phyloP scores from a whole-genome alignment of 2,797 vertebrate genomes.

The Myotis vivesi region DNA sequence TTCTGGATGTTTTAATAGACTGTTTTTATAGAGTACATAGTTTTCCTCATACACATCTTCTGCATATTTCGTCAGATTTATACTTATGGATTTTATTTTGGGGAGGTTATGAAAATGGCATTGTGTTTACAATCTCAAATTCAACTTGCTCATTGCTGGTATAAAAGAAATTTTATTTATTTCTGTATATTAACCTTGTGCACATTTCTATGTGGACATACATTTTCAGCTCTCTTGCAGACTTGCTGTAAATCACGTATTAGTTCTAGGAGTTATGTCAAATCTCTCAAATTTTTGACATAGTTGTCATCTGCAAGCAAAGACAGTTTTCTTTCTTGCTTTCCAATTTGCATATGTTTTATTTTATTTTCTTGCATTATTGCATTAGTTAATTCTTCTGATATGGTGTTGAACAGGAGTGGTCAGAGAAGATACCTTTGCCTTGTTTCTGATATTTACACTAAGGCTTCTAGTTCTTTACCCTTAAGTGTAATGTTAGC shows the following conservation, averaged over 20 bases:
- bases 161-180: neutral
- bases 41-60: neutral
- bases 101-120: neutral
- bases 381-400: neutral
- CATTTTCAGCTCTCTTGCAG: neutral
- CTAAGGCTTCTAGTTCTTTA: neutral
- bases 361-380: neutral
- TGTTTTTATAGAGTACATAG: neutral
- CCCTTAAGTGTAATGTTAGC: neutral
- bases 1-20: neutral
- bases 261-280: neutral
- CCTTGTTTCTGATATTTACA: neutral
- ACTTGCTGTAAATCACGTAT: neutral
- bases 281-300: neutral
- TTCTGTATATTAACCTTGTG: neutral
- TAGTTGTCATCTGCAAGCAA: neutral
- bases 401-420: neutral
- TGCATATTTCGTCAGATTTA: neutral
- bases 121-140: neutral
- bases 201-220: too few species aligned
- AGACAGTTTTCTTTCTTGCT: neutral
- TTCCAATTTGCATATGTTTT: neutral
- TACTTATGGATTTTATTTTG: neutral
- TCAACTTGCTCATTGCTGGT: neutral
- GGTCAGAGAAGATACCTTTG: neutral